A percentile compares a stretch with the other conserved stretches of the same genome.
Evolutionary conservation across 2,797 vertebrate species (phyloP).

Genomic region (Takifugu ocellatus): DNA sequence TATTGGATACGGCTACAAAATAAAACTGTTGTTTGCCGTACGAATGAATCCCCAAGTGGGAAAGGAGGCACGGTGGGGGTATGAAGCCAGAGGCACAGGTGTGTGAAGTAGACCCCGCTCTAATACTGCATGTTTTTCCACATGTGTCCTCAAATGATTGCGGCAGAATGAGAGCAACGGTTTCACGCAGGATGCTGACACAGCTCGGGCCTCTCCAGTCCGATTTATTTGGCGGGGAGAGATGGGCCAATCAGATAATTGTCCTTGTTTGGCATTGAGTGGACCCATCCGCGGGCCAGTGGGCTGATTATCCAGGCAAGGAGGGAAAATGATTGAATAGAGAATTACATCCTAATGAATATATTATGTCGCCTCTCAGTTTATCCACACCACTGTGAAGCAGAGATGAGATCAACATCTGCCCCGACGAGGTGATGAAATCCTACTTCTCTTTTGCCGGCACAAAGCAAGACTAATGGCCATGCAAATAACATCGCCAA

Average conservation of each 20-base stretch:
- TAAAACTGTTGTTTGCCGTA: constrained; percentile 47
- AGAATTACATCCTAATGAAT: constrained; percentile 77
- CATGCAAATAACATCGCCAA: constrained; percentile 64
- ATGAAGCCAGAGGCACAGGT: constrained; percentile 34
- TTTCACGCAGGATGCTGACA: constrained; percentile 60
- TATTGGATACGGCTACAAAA: constrained; percentile 32
- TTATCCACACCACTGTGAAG: constrained; percentile 65
- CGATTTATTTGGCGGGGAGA: constrained; percentile 71
- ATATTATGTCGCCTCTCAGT: constrained; percentile 69
- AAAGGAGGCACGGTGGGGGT: constrained; percentile 16
- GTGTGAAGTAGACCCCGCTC: constrained; percentile 37
- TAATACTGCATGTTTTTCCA: constrained; percentile 15
- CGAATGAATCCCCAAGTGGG: constrained; percentile 17
- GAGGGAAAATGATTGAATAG: constrained; percentile 71
- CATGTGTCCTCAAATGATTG: constrained; percentile 24
- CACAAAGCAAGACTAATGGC: constrained; percentile 65
- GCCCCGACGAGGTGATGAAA: constrained; percentile 64
- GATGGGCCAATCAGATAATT: constrained; percentile 79
- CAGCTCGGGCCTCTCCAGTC: constrained; percentile 65
- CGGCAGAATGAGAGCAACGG: neutral
- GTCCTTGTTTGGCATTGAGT: constrained; percentile 80
- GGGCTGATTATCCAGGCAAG: constrained; percentile 71
- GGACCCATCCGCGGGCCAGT: constrained; percentile 68
- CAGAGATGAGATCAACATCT: constrained; percentile 70
- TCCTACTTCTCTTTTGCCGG: constrained; percentile 48